Percentiles rank a stretch among this genome's conserved stretches.
Conservation (phyloP, 2,888 invertebrate genomes). For the Junonia oenone region DNA sequence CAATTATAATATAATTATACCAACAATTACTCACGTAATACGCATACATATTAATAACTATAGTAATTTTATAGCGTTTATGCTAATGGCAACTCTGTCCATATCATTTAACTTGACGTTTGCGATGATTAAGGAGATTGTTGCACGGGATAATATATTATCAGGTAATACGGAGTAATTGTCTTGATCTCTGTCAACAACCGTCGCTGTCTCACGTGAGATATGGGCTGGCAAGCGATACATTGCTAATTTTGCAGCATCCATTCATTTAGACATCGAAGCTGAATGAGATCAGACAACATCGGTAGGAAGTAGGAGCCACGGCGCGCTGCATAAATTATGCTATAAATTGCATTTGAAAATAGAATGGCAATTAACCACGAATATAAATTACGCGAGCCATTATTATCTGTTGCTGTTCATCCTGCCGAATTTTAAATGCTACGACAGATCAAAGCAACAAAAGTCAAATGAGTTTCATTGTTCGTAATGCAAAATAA, state of each 20-base stretch:
- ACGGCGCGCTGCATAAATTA: conserved; percentile 51
- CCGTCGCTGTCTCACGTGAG: conserved; percentile 58
- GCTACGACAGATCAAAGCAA: conserved; percentile 32
- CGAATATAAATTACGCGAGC: conserved; percentile 42
- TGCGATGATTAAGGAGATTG: conserved; percentile 62
- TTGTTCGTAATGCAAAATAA: conserved; percentile 32
- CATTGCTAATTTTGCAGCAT: conserved; percentile 68
- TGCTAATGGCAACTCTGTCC: conserved; percentile 33
- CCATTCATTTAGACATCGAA: conserved; percentile 69
- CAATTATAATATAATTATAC: conserved; percentile 4
- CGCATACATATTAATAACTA: conserved; percentile 20
- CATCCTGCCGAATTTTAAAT: conserved; percentile 44
- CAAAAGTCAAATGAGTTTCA: conserved; percentile 29
- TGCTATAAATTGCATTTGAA: conserved; percentile 46
- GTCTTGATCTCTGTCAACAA: conserved; percentile 61
- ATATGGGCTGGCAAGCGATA: conserved; percentile 71
- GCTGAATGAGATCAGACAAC: conserved; percentile 67
- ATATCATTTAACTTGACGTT: conserved; percentile 54
- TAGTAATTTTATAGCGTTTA: conserved; percentile 27
- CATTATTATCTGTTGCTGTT: conserved; percentile 34
- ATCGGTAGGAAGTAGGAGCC: conserved; percentile 44
- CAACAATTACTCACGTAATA: neutral
- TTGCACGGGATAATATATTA: conserved; percentile 60
- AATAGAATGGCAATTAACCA: conserved; percentile 28
- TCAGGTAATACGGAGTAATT: conserved; percentile 62